These are phyloP conservation scores for Cosmopolites sordidus DNA, from an alignment of 2,888 invertebrate species.

Conservation along the genomic window DNA sequence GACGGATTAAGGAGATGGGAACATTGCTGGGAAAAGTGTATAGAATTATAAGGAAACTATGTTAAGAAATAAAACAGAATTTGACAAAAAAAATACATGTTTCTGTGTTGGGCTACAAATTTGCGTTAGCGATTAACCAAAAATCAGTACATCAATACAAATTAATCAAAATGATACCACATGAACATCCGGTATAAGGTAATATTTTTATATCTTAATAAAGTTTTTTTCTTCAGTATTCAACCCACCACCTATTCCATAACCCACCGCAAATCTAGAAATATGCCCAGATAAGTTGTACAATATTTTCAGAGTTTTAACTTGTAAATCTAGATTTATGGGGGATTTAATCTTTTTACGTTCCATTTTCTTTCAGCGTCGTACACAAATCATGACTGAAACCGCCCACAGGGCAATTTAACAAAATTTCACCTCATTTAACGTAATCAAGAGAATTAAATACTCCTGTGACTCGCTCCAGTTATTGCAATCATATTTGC, in stretches of 20 bases:
- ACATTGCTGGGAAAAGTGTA: too few relatives aligned
- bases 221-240: too few relatives aligned
- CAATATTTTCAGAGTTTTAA: constrained; percentile 5
- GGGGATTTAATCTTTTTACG: constrained; percentile 5
- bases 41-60: too few relatives aligned
- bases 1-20: too few relatives aligned
- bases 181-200: too few relatives aligned
- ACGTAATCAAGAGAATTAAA: not conserved
- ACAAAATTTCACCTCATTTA: constrained; percentile 1
- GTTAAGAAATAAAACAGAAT: too few relatives aligned
- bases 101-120: too few relatives aligned
- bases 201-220: too few relatives aligned
- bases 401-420: not conserved
- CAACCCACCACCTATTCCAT: not conserved
- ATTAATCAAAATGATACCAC: too few relatives aligned
- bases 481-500: not conserved
- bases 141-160: too few relatives aligned
- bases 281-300: constrained; percentile 1
- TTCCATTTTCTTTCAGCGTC: not conserved
- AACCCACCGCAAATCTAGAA: constrained; percentile 3
- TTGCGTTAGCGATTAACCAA: too few relatives aligned
- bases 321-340: constrained; percentile 9
- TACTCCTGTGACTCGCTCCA: not conserved
- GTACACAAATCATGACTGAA: constrained; percentile 2
- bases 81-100: too few relatives aligned